Evolutionary conservation across 2,113 vertebrate species (phyloP).

Genomic region (Istiophorus platypterus): DNA sequence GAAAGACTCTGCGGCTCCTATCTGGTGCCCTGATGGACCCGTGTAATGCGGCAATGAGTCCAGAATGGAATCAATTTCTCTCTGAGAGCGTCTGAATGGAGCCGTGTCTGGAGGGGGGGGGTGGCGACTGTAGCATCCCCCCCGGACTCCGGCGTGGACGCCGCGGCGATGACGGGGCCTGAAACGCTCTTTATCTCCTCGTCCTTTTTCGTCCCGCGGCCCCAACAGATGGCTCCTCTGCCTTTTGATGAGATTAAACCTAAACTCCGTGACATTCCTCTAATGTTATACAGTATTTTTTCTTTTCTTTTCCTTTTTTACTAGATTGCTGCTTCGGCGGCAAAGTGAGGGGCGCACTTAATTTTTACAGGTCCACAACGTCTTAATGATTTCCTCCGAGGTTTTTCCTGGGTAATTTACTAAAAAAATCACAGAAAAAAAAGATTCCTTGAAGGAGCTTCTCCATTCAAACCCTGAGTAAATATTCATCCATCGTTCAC

Average conservation of each 20-base stretch:
- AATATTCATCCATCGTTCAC: not conserved
- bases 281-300: not conserved
- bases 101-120: not conserved
- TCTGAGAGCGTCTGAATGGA: conserved; percentile 35
- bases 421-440: not conserved
- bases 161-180: conserved; percentile 18
- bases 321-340: no score
- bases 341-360: not conserved
- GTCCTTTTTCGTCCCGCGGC: conserved; percentile 15
- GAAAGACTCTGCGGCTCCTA: conserved; percentile 20
- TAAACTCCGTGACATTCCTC: not conserved
- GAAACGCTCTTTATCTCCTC: conserved; percentile 44
- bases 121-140: not conserved
- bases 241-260: not conserved
- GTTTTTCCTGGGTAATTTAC: not conserved
- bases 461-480: not conserved
- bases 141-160: not conserved
- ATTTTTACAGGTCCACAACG: not conserved
- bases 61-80: conserved; percentile 46
- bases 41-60: conserved; percentile 12
- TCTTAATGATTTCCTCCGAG: not conserved
- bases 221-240: not conserved
- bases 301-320: not conserved
- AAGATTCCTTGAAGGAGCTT: not conserved
- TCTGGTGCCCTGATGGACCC: conserved; percentile 35